These are phyloP conservation scores for Thunnus thynnus DNA, from an alignment of 2,113 vertebrate species.

Conservation along the genomic window DNA sequence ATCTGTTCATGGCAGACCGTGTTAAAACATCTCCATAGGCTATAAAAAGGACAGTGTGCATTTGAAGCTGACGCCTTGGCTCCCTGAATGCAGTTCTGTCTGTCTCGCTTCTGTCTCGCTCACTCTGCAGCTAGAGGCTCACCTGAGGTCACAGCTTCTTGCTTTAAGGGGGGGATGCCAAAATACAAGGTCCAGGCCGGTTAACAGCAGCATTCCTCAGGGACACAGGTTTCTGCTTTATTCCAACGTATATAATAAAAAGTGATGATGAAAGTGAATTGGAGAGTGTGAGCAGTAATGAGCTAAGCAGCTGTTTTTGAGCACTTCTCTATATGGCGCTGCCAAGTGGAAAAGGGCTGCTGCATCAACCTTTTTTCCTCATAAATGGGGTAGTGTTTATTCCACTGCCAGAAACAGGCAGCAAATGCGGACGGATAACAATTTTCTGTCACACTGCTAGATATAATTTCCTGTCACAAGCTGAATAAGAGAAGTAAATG, in stretches of 20 bases:
- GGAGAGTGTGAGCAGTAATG: constrained; percentile 48
- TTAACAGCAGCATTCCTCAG: constrained; percentile 48
- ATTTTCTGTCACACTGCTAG: constrained; percentile 18
- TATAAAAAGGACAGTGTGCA: constrained; percentile 22
- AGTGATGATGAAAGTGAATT: constrained; percentile 71
- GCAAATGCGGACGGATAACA: not conserved
- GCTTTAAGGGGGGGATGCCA: not conserved
- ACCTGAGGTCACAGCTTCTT: constrained; percentile 45
- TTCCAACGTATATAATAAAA: constrained; percentile 50
- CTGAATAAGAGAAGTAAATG: not conserved
- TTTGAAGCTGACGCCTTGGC: constrained; percentile 30
- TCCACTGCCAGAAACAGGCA: constrained; percentile 28
- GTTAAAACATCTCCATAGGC: constrained; percentile 55
- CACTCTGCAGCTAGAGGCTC: constrained; percentile 13
- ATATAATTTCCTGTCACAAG: constrained; percentile 18
- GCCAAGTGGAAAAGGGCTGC: constrained; percentile 41
- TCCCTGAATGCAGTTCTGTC: constrained; percentile 19
- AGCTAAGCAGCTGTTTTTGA: constrained; percentile 60
- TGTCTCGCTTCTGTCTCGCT: not conserved
- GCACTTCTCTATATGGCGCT: constrained; percentile 31
- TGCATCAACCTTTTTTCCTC: constrained; percentile 30
- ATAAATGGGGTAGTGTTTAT: constrained; percentile 33
- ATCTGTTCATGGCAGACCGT: constrained; percentile 34
- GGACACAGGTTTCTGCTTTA: constrained; percentile 30
- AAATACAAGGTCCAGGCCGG: constrained; percentile 16